phyloP scores from a whole-genome alignment of 1,140 invertebrate species.

The Aphis craccivora region DNA sequence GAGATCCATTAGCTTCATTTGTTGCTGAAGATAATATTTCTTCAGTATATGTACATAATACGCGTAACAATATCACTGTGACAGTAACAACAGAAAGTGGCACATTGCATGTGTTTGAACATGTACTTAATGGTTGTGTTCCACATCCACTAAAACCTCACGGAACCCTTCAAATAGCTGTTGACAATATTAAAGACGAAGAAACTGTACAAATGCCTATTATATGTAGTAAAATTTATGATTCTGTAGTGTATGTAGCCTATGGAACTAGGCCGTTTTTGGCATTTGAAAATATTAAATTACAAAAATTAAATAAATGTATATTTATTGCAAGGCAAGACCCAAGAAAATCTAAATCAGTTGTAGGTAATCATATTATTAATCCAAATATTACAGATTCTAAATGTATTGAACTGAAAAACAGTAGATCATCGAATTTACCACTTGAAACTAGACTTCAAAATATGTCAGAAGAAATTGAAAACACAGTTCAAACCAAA shows the following conservation, averaged over 20 bases:
- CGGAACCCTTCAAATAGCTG: slow-evolving; percentile 51
- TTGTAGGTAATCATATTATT: slow-evolving; percentile 20
- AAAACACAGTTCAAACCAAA: slow-evolving; percentile 53
- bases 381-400: slow-evolving; percentile 31
- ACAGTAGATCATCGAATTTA: slow-evolving; percentile 49
- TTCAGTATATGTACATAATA: slow-evolving; percentile 21
- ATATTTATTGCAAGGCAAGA: slow-evolving; percentile 49
- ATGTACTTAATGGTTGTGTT: slow-evolving; percentile 44
- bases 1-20: slow-evolving; percentile 45
- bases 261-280: slow-evolving; percentile 52
- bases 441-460: slow-evolving; percentile 54
- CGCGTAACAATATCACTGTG: slow-evolving; percentile 26
- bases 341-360: slow-evolving; percentile 47
- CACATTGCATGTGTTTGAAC: slow-evolving; percentile 44
- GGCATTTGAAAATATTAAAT: slow-evolving; percentile 51
- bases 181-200: slow-evolving; percentile 41
- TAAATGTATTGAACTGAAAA: slow-evolving; percentile 45
- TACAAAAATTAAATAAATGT: slow-evolving; percentile 54
- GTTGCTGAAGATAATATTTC: slow-evolving; percentile 43
- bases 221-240: slow-evolving; percentile 41
- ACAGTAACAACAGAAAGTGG: slow-evolving; percentile 55
- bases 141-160: slow-evolving; percentile 50
- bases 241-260: slow-evolving; percentile 23
- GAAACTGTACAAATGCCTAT: slow-evolving; percentile 48
- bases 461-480: slow-evolving; percentile 57